A percentile compares a stretch with the other conserved stretches of the same genome.
Conservation (phyloP, 2,797 vertebrate genomes). For the Rhinophrynus dorsalis region DNA sequence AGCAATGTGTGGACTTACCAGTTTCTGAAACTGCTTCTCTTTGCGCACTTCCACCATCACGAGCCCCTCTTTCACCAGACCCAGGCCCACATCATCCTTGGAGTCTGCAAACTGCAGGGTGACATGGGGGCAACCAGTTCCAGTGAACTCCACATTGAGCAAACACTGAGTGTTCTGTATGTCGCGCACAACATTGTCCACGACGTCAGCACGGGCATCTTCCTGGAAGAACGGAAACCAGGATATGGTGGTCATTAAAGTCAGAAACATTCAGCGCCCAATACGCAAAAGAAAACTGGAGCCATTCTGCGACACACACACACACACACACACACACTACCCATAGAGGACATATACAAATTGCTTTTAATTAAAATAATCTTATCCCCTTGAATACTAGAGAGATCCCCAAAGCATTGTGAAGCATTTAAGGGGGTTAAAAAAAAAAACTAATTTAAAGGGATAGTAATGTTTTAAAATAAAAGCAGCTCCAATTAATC, state of each 20-base stretch:
- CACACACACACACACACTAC: too few relatives aligned
- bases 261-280: not conserved
- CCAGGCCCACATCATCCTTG: conserved; percentile 92
- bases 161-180: conserved; percentile 96
- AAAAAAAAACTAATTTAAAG: too few relatives aligned
- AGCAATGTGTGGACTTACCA: conserved; percentile 69
- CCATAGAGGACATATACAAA: too few relatives aligned
- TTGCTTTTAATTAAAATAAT: too few relatives aligned
- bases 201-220: conserved; percentile 86
- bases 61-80: conserved; percentile 90
- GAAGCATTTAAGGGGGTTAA: too few relatives aligned
- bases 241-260: not conserved
- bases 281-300: too few relatives aligned
- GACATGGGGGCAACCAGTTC: conserved; percentile 79
- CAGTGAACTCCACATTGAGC: conserved; percentile 88
- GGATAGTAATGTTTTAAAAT: too few relatives aligned
- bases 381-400: too few relatives aligned
- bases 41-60: conserved; percentile 95
- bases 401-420: too few relatives aligned
- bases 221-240: conserved; percentile 66
- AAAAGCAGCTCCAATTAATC: too few relatives aligned
- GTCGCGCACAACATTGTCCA: conserved; percentile 91
- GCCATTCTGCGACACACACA: too few relatives aligned
- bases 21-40: conserved; percentile 92
- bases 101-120: conserved; percentile 90